phyloP scores from a whole-genome alignment of 37 sponge, comb jelly and placozoan genomes.

The Hexactinellida sp. region DNA sequence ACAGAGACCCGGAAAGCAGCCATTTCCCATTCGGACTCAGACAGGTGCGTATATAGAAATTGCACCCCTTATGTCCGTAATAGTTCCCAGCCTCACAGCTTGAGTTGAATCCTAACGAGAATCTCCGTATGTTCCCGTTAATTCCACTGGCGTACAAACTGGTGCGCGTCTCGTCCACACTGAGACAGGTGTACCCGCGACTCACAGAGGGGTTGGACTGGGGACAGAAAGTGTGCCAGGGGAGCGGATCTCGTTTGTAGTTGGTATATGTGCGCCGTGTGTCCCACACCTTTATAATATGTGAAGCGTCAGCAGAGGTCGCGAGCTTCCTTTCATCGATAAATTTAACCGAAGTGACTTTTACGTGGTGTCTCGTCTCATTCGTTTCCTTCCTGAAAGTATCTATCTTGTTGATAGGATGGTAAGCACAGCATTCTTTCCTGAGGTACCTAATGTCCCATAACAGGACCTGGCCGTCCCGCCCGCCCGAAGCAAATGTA shows the following conservation, averaged over 20 bases:
- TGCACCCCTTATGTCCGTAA: neutral
- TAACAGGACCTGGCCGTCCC: neutral
- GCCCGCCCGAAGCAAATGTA: neutral
- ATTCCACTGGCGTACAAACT: neutral
- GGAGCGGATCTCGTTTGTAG: neutral
- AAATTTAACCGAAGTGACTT: constrained; percentile 7
- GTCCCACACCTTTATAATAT: neutral
- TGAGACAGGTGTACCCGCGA: neutral
- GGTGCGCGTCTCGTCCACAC: neutral
- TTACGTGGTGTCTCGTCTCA: neutral
- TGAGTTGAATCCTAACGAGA: neutral
- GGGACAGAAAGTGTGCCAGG: neutral
- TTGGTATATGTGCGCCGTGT: neutral
- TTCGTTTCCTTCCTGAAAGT: neutral
- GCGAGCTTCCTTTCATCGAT: neutral
- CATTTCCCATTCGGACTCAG: neutral
- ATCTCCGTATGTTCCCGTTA: neutral
- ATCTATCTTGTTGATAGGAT: neutral
- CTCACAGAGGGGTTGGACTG: neutral
- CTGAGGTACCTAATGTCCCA: neutral
- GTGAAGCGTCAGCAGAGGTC: neutral
- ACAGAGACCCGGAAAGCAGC: neutral
- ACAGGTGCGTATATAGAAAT: neutral
- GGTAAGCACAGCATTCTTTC: neutral
- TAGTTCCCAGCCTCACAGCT: neutral